Evolutionary conservation across 2,888 invertebrate genomes (phyloP), one percentile per base, ranked within the genome.

Genomic region (Dorcus parallelipipedus): DNA sequence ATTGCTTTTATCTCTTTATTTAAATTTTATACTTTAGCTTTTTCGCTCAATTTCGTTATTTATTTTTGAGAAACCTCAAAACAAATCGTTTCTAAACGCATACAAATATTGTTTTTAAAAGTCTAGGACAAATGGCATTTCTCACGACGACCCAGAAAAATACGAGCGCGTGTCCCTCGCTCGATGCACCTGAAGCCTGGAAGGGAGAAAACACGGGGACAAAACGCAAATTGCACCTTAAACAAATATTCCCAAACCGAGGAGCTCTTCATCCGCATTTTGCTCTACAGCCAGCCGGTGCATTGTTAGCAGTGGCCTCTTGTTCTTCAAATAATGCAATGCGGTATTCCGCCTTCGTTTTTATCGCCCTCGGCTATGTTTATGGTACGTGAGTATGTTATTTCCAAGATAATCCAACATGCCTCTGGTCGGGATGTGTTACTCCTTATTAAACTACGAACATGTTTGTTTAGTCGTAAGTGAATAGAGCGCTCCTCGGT

Each of bases 361-460:
- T 49, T 56, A 23, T 54, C 9, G 55, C 61, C 57, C 40, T 48
- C 38, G 52, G 61, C 59, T 52, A 58, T 55, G 53, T 60, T 62
- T 51, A 33, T 60, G 60, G 57, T 59, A 47, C 51, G 53, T 14
- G 43, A 52, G 55, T 54, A 54, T 56, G 42, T 54, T 60, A 60
- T 56, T 56, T 26, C 48, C 38, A 39, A 54, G 42, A 45, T 45
- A 23, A 20, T 45, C 45, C 41, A 33, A 41, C 56, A 55, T 45
- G 63, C 59, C 61, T 33, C 50, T 41, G 59, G 63, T 54, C 59
- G 56, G 57, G 59, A 64, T 62, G 56, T 51, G 56, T 61, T 64
- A 60, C 56, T 59, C 55, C 54, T 56, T 57, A 58, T 48, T 49
- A 43, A 42, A 38, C 45, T 53, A 56, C 50, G 49, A 55, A 57